Evolutionary conservation across 2,797 vertebrate genomes (phyloP), one percentile per base, ranked within the genome.

Genomic region (Oreonectes daqikongensis): DNA sequence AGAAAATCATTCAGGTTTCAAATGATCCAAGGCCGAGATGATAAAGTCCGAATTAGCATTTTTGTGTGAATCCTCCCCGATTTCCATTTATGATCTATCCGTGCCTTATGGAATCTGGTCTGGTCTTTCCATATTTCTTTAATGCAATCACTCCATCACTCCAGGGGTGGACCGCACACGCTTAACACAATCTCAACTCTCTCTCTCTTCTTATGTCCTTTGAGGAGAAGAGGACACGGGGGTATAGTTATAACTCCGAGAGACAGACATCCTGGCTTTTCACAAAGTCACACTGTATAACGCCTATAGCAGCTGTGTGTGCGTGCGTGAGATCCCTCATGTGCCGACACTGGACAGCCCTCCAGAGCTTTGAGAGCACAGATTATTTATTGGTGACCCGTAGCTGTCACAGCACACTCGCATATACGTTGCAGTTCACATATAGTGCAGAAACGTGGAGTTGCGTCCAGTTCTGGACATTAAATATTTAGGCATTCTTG

Each of bases 341-440:
- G 78, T 55, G 52, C 48, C 50, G 67, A 71, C 67, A 76, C 60
- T 42, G 71, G 67, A 76, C 72, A 76, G 79, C 20, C 40, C 79
- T 76, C 48, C 32, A 50, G 71, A 69, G 78, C 72, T 75, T 44
- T 40, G 72, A 64, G 72, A 75, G 35, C 1, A 7, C 72, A 57
- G 78, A 79, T 75, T 75, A 79, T 69, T 79, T 66, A 79, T 63
- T 52, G 53, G 35, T 4, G 22, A 79, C 78, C 78, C 48, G 28
- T 79, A 44, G 72, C 74, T 69, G 65, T 76, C 65, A 69, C 55
- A 48, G 10, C 15, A 20, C 74, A 48, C 73, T 67, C 38, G 40
- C 5, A 11, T 20, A 65, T 65, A 26, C 24, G 24, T 65, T 50
- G 28, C 32, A 35, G 28, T 59, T 59, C 57, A 59, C 57, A 17